Evolutionary conservation across 30 jellyfish, hydroid and myxozoan genomes (phyloP), one percentile per base, ranked within the genome.

Genomic region (Chrysaora quinquecirrha): DNA sequence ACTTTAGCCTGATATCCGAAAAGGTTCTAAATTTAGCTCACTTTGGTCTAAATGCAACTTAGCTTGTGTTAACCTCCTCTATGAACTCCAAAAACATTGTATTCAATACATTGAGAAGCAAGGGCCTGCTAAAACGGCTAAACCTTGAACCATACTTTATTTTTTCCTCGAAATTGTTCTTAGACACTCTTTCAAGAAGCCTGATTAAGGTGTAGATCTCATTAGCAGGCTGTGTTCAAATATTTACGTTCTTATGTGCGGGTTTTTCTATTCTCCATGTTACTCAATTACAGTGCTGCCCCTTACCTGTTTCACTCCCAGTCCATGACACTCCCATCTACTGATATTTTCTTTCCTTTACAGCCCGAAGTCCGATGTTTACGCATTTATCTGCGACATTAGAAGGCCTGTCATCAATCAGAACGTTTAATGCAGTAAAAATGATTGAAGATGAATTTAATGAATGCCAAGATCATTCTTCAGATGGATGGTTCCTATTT

Each of bases 331-430:
- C n/a, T n/a, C n/a, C n/a, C n/a, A 10, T 10, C 68, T 4, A 52
- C 68, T 52, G 12, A 52, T 52, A 10, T 52, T 7, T 10, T 4
- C n/a, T 52, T 52, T 20, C 25, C 2, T 10, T 52, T 4, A 56
- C 46, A 89, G 97, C 95, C 14, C 81, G 97, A 0, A 80, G 97
- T 54, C 97, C 97, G 32, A 56, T 89, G 73, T 89, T 79, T 21
- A 48, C 91, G 1, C 97, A 89, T 61, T 61, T 89, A 31, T 81
- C 95, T 2, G 85, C 90, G 43, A 89, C 97, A 18, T 30, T 89
- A 20, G 86, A 79, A 33, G 97, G 97, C 70, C 75, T 89, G 18
- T 33, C 95, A 1, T 64, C 94, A 0, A 89, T 89, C 61, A 77
- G 97, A 28, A 83, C 97, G 10, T 74, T 34, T 20, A 31, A 65